Conservation (phyloP, 2,888 invertebrate genomes). For the Patella pellucida region DNA sequence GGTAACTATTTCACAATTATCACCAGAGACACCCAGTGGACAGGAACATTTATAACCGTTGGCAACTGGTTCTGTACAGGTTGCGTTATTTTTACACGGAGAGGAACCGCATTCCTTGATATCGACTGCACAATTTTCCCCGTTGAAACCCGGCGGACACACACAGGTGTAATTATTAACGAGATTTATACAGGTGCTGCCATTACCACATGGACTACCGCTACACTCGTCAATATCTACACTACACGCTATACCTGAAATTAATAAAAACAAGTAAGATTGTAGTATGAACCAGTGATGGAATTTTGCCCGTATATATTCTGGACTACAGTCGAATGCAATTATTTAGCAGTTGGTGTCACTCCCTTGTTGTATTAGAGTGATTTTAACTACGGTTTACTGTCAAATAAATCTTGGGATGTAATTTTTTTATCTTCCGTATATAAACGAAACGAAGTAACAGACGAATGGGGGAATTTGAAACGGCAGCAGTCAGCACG, state of each 20-base stretch:
- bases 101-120: constrained; percentile 72
- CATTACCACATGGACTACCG: constrained; percentile 36
- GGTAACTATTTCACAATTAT: constrained; percentile 50
- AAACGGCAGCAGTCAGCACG: no score
- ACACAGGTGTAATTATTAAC: constrained; percentile 33
- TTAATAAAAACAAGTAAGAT: no score
- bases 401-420: no score
- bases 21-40: constrained; percentile 50
- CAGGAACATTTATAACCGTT: constrained; percentile 56
- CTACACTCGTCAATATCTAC: constrained; percentile 41
- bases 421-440: no score
- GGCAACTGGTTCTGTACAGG: constrained; percentile 91
- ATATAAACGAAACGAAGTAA: no score
- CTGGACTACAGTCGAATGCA: no score
- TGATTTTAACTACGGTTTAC: no score
- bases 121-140: constrained; percentile 46
- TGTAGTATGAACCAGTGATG: no score
- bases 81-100: constrained; percentile 92
- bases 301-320: no score
- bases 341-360: no score
- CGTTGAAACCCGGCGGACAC: constrained; percentile 34
- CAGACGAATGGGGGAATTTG: no score
- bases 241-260: constrained; percentile 33
- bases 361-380: no score
- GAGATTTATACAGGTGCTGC: constrained; percentile 36